A percentile compares a stretch with the other conserved stretches of the same genome.
Evolutionary conservation across 2,888 invertebrate genomes (phyloP).

Genomic region (Hirtodrosophila confusa): DNA sequence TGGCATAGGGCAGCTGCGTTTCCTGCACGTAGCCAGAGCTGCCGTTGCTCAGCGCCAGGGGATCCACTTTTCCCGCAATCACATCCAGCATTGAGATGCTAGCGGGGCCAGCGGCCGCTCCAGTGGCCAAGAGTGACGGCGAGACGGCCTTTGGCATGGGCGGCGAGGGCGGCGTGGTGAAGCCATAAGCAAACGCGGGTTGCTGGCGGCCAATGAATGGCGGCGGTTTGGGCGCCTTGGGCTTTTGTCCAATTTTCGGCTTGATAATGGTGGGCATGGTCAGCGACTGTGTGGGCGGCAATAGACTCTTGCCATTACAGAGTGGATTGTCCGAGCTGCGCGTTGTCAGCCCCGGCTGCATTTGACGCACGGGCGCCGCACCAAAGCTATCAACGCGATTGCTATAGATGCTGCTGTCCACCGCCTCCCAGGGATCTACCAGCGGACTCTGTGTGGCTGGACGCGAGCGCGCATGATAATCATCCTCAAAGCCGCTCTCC

Average conservation of each 20-base stretch:
- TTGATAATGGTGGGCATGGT: slow-evolving; percentile 90
- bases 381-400: slow-evolving; percentile 78
- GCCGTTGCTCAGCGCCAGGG: slow-evolving; percentile 69
- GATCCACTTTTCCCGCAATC: slow-evolving; percentile 81
- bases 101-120: slow-evolving; percentile 63
- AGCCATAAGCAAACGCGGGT: slow-evolving; percentile 30
- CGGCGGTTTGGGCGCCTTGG: slow-evolving; percentile 82
- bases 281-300: slow-evolving; percentile 84
- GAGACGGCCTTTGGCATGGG: slow-evolving; percentile 93
- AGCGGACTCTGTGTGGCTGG: slow-evolving; percentile 81
- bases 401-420: slow-evolving; percentile 61
- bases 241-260: slow-evolving; percentile 84
- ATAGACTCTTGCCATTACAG: slow-evolving; percentile 85
- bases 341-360: slow-evolving; percentile 39
- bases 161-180: slow-evolving; percentile 86
- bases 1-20: slow-evolving; percentile 87
- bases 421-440: slow-evolving; percentile 84
- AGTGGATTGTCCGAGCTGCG: slow-evolving; percentile 85
- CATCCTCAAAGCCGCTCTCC: slow-evolving; percentile 93
- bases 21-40: slow-evolving; percentile 60
- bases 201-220: slow-evolving; percentile 61
- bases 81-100: slow-evolving; percentile 82
- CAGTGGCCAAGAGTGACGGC: slow-evolving; percentile 86
- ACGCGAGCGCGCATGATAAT: slow-evolving; percentile 86
- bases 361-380: slow-evolving; percentile 81